Percentiles rank a stretch among this genome's conserved stretches.
Evolutionary conservation across 2,113 vertebrate species (phyloP).

Genomic region (Penelope pileata): DNA sequence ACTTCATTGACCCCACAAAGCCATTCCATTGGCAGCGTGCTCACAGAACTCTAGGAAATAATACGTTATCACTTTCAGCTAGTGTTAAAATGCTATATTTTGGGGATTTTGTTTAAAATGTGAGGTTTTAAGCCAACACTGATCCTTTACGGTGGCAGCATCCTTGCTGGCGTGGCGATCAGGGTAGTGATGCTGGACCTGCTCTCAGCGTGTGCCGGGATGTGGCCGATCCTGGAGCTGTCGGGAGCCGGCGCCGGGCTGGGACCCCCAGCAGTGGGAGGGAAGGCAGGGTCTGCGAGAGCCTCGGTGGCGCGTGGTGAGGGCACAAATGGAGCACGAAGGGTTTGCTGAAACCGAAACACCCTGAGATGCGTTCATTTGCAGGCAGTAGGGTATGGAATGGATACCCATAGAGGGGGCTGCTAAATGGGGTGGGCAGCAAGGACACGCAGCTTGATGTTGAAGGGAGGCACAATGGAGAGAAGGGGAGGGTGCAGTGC

Average conservation of each 20-base stretch:
- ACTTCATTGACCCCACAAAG: neutral
- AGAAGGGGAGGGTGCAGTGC: rapidly evolving
- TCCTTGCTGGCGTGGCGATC: neutral
- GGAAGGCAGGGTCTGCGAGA: neutral
- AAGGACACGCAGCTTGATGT: neutral
- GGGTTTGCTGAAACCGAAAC: rapidly evolving
- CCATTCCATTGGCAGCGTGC: rapidly evolving
- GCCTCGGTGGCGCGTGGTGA: rapidly evolving
- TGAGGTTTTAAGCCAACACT: neutral
- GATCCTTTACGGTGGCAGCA: neutral
- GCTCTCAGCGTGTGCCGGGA: rapidly evolving
- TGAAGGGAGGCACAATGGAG: neutral
- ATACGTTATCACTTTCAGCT: neutral
- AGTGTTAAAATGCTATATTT: rapidly evolving
- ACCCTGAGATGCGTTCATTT: rapidly evolving
- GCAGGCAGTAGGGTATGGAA: neutral
- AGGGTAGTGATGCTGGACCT: neutral
- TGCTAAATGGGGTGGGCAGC: neutral
- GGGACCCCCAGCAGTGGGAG: neutral
- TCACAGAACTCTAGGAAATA: neutral
- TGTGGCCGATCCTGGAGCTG: neutral
- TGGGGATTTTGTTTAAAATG: rapidly evolving
- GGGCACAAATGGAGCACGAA: neutral
- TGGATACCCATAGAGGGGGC: neutral
- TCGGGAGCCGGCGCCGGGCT: neutral